phyloP scores from a whole-genome alignment of 37 sponge, comb jelly and placozoan species.

The Agelas oroides region DNA sequence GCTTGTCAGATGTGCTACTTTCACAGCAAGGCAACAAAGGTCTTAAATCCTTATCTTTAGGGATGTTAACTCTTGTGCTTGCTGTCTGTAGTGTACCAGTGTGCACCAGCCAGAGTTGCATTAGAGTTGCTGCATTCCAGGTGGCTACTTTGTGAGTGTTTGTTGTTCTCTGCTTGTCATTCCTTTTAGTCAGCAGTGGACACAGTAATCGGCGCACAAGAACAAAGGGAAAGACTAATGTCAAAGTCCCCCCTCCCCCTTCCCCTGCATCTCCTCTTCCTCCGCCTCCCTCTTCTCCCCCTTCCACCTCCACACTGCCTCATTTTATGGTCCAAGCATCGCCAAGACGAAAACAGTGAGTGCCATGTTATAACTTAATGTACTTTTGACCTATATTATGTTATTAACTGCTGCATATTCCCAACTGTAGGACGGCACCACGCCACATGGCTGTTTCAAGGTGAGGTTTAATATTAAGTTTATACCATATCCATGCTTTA shows the following conservation, averaged over 20 bases:
- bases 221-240: neutral
- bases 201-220: neutral
- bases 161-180: neutral
- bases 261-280: neutral
- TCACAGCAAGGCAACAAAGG: neutral
- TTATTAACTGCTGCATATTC: no score
- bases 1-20: neutral
- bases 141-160: no score
- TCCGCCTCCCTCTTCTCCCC: neutral
- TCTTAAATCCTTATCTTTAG: neutral
- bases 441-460: no score
- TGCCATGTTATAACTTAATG: neutral
- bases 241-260: neutral
- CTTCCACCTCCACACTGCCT: neutral
- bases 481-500: neutral
- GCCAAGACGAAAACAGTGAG: constrained; percentile 42
- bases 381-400: no score
- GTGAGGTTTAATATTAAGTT: no score
- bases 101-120: no score
- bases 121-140: no score
- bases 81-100: no score
- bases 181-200: neutral
- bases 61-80: no score
- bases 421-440: no score
- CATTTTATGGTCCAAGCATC: neutral